A percentile compares a stretch with the other conserved stretches of the same genome.
These are phyloP conservation scores for Acronicta aceris DNA, from an alignment of 2,888 invertebrate species.

Conservation along the genomic window DNA sequence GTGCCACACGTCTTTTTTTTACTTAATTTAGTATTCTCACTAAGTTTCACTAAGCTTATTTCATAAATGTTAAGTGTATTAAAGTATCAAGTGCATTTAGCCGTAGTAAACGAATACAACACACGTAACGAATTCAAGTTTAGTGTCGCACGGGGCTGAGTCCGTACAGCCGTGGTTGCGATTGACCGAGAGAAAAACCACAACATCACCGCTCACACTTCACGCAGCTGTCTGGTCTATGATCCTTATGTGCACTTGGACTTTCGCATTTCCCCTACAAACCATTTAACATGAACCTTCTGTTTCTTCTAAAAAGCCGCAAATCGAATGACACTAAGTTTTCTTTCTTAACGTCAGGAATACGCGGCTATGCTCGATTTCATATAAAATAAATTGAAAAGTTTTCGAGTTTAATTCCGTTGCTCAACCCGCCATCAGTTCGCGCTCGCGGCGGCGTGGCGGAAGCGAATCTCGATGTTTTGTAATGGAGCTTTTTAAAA, in stretches of 20 bases:
- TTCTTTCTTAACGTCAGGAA: constrained; percentile 67
- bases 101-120: constrained; percentile 69
- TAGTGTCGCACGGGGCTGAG: constrained; percentile 76
- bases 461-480: constrained; percentile 89
- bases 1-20: too few relatives aligned
- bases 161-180: constrained; percentile 67
- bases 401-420: constrained; percentile 85
- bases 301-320: constrained; percentile 41
- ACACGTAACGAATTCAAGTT: constrained; percentile 86
- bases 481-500: constrained; percentile 90
- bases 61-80: too few relatives aligned
- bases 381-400: constrained; percentile 86
- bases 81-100: constrained; percentile 58
- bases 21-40: too few relatives aligned
- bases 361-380: constrained; percentile 77
- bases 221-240: constrained; percentile 12
- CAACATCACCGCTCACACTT: constrained; percentile 44
- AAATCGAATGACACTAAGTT: constrained; percentile 58
- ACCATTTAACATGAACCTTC: constrained; percentile 31
- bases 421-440: constrained; percentile 78
- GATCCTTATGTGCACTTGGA: constrained; percentile 5
- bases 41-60: too few relatives aligned
- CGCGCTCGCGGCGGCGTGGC: constrained; percentile 81
- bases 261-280: constrained; percentile 21
- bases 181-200: constrained; percentile 59